These are phyloP conservation scores for Calliphora vicina DNA, from an alignment of 1,140 invertebrate genomes.

Conservation along the genomic window DNA sequence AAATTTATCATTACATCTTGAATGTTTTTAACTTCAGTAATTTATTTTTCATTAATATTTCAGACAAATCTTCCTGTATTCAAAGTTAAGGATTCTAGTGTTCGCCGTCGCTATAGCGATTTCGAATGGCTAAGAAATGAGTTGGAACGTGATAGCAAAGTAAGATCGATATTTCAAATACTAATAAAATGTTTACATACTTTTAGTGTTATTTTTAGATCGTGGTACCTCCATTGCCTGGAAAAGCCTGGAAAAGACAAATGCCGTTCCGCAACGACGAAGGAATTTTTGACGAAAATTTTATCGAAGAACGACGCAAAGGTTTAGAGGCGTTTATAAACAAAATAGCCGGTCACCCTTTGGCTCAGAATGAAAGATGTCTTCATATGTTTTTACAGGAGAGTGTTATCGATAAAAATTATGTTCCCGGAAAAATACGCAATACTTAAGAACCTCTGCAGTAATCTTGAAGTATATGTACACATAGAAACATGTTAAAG, in stretches of 20 bases:
- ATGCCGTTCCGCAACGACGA: constrained; percentile 98
- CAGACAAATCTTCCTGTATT: constrained; percentile 99
- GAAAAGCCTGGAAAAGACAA: constrained; percentile 98
- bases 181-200: neutral
- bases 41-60: neutral
- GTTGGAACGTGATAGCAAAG: constrained; percentile 98
- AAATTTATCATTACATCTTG: no score
- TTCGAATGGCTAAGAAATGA: constrained; percentile 99
- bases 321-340: constrained; percentile 98
- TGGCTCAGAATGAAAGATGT: constrained; percentile 99
- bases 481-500: neutral
- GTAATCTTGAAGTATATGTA: neutral
- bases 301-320: constrained; percentile 98
- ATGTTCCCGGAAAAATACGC: constrained; percentile 98
- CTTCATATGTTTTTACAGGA: constrained; percentile 99
- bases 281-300: constrained; percentile 99
- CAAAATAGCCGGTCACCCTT: constrained; percentile 99
- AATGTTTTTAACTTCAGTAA: no score
- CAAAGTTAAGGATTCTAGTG: constrained; percentile 99
- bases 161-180: constrained; percentile 59
- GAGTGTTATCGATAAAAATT: constrained; percentile 97
- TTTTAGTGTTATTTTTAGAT: neutral
- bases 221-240: constrained; percentile 93
- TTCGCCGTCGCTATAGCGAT: constrained; percentile 97
- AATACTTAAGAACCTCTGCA: constrained; percentile 77